phyloP scores from a whole-genome alignment of 2,888 invertebrate species.

The Leptopilina syphax region DNA sequence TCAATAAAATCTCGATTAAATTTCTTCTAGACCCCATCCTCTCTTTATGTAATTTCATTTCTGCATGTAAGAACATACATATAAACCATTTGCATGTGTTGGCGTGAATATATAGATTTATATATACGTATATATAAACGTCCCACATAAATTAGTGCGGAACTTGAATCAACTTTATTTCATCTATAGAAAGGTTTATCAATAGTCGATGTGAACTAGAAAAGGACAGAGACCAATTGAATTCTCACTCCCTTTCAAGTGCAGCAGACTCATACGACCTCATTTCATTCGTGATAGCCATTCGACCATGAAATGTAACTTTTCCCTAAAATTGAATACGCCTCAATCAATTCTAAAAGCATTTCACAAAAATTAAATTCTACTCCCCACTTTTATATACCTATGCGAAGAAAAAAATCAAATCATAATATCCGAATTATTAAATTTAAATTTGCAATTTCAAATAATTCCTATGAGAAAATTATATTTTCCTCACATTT shows the following conservation, averaged over 20 bases:
- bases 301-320: slow-evolving; percentile 36
- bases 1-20: slow-evolving; percentile 1
- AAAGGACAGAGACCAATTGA: slow-evolving; percentile 43
- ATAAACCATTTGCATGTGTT: background rate
- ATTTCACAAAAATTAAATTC: slow-evolving; percentile 4
- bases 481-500: too few species aligned
- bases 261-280: slow-evolving; percentile 49
- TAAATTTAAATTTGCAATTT: too few species aligned
- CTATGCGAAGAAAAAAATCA: background rate
- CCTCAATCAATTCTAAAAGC: slow-evolving; percentile 15
- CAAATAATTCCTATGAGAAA: background rate
- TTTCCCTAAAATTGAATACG: slow-evolving; percentile 29
- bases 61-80: background rate
- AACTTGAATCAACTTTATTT: slow-evolving; percentile 55
- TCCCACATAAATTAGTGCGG: slow-evolving; percentile 52
- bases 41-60: slow-evolving; percentile 7
- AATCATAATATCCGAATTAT: too few species aligned
- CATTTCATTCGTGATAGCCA: slow-evolving; percentile 44
- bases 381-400: background rate
- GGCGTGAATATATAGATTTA: background rate
- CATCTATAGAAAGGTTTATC: slow-evolving; percentile 47
- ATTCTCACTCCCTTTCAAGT: slow-evolving; percentile 46
- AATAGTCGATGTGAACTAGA: slow-evolving; percentile 47
- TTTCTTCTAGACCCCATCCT: background rate
- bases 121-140: background rate